Evolutionary conservation across 2,888 invertebrate genomes (phyloP), one percentile per base, ranked within the genome.

Genomic region (Tenthredo scrophulariae): DNA sequence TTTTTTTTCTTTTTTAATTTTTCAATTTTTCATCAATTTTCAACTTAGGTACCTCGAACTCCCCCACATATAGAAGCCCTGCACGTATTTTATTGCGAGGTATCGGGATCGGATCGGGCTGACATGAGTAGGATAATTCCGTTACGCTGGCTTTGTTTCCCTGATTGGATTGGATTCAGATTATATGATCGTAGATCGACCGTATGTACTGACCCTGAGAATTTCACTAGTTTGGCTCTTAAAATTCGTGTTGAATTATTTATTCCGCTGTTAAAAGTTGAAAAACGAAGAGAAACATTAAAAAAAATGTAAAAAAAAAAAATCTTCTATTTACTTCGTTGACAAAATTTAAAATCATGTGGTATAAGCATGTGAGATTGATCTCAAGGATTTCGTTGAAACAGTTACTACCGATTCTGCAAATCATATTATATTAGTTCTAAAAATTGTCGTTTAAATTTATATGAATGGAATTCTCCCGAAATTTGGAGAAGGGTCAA

Each of bases 81-180:
- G 79, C 58, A 26, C 9, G 33, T 33, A 54, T 79, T 58, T 79
- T 54, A 79, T 79, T 58, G 54, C 79, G 54, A 54, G 54, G 79
- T 33, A 79, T 79, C 72, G 22, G 70, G 33, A 13, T 70, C 18
- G 46, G 26, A 62, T 62, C 29, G 67, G 29, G 15, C 40, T 77
- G 75, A 77, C 46, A 50, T 46, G 50, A 77, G 6, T 62, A 62
- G 79, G 79, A 79, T 79, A 79, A 79, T 79, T 79, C 22, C 79
- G 79, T 79, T 79, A 79, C 58, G n/a, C 33, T 33, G 58, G 54
- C 54, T 79, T 54, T 33, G 26, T 26, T 62, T 33, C n/a, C 79
- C 10, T 79, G 79, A 79, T 79, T 79, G 79, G 79, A 79, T 54
- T 79, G 33, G n/a, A 54, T 54, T 54, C 54, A 33, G 58, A 79